Percentiles rank a stretch among this genome's conserved stretches.
Conservation (phyloP, 2,797 vertebrate genomes). For the Rhinogobio ventralis region DNA sequence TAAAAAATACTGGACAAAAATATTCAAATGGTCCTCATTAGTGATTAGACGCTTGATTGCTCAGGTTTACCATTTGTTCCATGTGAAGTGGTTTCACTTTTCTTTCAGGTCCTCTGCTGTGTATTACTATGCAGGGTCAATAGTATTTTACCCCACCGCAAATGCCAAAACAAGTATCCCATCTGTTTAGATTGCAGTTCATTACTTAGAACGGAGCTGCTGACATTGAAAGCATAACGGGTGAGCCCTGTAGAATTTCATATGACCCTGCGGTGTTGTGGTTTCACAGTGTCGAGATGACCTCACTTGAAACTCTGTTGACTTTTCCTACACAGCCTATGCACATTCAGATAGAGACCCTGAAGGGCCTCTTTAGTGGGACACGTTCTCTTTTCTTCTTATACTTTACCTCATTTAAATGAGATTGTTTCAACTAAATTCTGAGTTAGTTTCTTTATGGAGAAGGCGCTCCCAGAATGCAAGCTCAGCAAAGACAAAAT, state of each 20-base stretch:
- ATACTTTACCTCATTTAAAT: background rate
- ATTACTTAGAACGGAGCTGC: constrained; percentile 34
- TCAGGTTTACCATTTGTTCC: constrained; percentile 51
- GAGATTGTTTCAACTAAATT: background rate
- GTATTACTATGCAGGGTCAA: constrained; percentile 41
- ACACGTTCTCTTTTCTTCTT: background rate
- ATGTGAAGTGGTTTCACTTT: constrained; percentile 49
- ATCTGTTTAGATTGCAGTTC: constrained; percentile 48
- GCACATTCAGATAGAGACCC: constrained; percentile 5
- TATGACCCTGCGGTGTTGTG: constrained; percentile 20
- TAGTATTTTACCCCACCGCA: constrained; percentile 32
- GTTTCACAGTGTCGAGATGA: constrained; percentile 27
- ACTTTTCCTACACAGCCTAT: constrained; percentile 37
- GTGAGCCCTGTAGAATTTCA: constrained; percentile 8
- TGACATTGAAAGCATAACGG: constrained; percentile 34
- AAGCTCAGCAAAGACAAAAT: background rate
- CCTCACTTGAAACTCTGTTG: constrained; percentile 32
- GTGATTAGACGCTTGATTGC: constrained; percentile 55
- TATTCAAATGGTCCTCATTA: constrained; percentile 53
- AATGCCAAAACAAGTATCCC: constrained; percentile 58
- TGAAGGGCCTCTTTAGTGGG: background rate
- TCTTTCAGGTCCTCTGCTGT: constrained; percentile 41
- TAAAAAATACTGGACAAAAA: background rate
- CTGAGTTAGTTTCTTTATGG: background rate
- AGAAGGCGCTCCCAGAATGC: background rate